These are phyloP conservation scores for Anagrus nilaparvatae DNA, from an alignment of 1,140 invertebrate species.

Conservation along the genomic window DNA sequence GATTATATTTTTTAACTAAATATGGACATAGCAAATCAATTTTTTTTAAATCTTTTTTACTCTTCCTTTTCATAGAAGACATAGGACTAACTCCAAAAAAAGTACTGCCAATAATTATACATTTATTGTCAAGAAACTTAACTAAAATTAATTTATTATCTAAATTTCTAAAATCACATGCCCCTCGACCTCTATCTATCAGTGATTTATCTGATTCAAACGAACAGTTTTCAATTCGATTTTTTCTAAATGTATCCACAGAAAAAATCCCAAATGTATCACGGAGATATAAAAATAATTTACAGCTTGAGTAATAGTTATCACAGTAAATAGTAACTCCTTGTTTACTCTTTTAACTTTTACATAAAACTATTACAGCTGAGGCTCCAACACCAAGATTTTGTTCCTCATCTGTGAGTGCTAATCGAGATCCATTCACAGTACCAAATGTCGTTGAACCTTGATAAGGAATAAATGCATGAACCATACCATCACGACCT, in stretches of 20 bases:
- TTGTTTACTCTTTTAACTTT: constrained; percentile 9
- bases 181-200: constrained; percentile 17
- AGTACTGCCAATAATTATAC: constrained; percentile 32
- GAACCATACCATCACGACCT: constrained; percentile 14
- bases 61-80: constrained; percentile 28
- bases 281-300: constrained; percentile 14
- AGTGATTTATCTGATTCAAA: constrained; percentile 16
- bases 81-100: constrained; percentile 30
- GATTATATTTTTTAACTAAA: constrained; percentile 39
- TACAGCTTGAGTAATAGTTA: constrained; percentile 21
- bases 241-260: constrained; percentile 16
- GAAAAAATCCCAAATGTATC: constrained; percentile 15
- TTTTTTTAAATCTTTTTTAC: constrained; percentile 27
- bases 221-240: constrained; percentile 16
- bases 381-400: constrained; percentile 18
- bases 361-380: constrained; percentile 16
- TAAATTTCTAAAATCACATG: constrained; percentile 10
- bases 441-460: constrained; percentile 13
- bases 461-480: constrained; percentile 17
- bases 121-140: constrained; percentile 29
- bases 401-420: constrained; percentile 12
- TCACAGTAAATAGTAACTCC: constrained; percentile 21
- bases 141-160: constrained; percentile 14
- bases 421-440: constrained; percentile 9
- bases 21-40: constrained; percentile 35